Evolutionary conservation across 2,113 vertebrate species (phyloP).

Genomic region (Phainopepla nitens): DNA sequence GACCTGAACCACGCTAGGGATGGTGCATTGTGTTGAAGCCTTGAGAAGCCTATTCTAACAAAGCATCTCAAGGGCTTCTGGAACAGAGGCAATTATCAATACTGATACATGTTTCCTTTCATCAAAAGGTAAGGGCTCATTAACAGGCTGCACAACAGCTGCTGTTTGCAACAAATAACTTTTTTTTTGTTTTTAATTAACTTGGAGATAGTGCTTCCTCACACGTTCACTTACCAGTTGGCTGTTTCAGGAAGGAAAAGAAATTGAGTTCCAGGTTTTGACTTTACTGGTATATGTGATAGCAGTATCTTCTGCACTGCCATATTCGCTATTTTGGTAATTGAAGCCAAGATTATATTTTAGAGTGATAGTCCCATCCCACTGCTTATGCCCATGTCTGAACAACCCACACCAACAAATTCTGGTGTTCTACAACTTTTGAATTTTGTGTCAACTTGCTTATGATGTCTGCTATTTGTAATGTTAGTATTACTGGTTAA

Average conservation of each 20-base stretch:
- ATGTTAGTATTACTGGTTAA: neutral
- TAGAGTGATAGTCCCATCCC: neutral
- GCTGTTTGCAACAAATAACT: neutral
- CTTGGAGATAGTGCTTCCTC: neutral
- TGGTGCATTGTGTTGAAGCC: neutral
- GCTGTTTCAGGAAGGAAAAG: neutral
- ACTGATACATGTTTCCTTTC: neutral
- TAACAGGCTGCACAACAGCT: conserved; percentile 9
- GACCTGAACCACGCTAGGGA: neutral
- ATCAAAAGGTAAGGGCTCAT: neutral
- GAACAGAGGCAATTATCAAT: neutral
- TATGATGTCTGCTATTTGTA: neutral
- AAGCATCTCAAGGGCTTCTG: conserved; percentile 15
- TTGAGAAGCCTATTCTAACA: conserved; percentile 12
- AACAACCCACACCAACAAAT: neutral
- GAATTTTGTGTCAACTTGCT: neutral
- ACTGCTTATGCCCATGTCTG: neutral
- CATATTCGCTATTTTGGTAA: neutral
- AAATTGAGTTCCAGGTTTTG: neutral
- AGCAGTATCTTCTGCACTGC: neutral
- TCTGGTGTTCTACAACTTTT: neutral
- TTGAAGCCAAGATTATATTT: neutral
- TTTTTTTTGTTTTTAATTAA: neutral
- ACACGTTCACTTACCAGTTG: neutral
- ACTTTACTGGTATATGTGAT: neutral